Evolutionary conservation across 1,140 invertebrate genomes (phyloP), one percentile per base, ranked within the genome.

Genomic region (Dendroctonus valens): DNA sequence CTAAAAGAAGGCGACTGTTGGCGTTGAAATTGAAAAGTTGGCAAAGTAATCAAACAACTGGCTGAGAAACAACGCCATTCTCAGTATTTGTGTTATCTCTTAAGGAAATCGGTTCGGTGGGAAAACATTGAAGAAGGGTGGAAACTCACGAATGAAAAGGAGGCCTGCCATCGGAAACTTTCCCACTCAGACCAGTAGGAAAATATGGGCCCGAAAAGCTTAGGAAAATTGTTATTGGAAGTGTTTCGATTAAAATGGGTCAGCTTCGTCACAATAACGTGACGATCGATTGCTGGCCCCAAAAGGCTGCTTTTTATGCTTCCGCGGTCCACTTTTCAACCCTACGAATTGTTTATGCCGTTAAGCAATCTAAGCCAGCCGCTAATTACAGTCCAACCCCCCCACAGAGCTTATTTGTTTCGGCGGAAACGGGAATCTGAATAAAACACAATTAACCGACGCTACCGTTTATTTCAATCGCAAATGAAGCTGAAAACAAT

Each of bases 31-130:
- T 42, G 55, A 58, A 58, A 58, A 58, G 55, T 58, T 58, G 55
- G 55, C 14, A 58, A 58, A 58, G 55, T 42, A 58, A 58, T 58
- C 55, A 58, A 58, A 58, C 55, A 58, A 44, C 55, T 58, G 55
- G 55, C 26, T 26, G 26, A 26, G 46, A 58, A 58, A 58, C 55
- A 58, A 44, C 38, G 40, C 55, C 55, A 58, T 58, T 46, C 12
- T 44, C 14, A 42, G 26, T 55, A 41, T 55, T 55, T 58, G 55
- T 58, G 12, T 44, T 58, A 58, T 58, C 38, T 58, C 41, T 44
- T 58, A 44, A 58, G 41, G 12, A 58, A 58, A 58, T 58, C 55
- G 38, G n/a, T 55, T 55, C 53, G 42, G 1, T 12, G 42, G 26
- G 26, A 26, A 26, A 26, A 26, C 26, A 26, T 26, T 26, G 26